Percentiles rank a stretch among this genome's conserved stretches.
Conservation (phyloP, 2,888 invertebrate genomes). For the Carabus problematicus region DNA sequence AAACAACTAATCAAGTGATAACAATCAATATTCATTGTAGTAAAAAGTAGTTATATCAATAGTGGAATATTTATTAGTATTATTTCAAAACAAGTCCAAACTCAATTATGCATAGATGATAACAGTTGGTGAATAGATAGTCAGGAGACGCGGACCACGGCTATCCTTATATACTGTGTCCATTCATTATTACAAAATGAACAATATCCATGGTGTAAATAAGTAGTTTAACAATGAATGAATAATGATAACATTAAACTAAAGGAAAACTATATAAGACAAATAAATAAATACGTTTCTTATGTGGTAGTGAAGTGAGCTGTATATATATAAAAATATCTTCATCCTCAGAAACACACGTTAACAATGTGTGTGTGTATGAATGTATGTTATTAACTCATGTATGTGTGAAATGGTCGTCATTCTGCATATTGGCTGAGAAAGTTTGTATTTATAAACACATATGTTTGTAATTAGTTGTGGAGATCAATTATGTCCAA, state of each 20-base stretch:
- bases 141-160: background rate
- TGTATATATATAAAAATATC: constrained; percentile 24
- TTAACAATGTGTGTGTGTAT: background rate
- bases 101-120: too few relatives aligned
- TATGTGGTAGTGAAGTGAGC: constrained; percentile 12
- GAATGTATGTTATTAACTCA: too few relatives aligned
- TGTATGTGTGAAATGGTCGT: too few relatives aligned
- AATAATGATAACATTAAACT: constrained; percentile 1
- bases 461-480: constrained; percentile 18
- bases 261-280: background rate
- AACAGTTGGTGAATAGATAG: too few relatives aligned
- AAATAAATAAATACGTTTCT: constrained; percentile 5
- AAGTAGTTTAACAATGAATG: constrained; percentile 5
- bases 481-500: constrained; percentile 39
- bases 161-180: background rate
- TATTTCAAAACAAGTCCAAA: too few relatives aligned
- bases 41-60: too few relatives aligned
- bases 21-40: too few relatives aligned
- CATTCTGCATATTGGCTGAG: constrained; percentile 18
- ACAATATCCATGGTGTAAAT: constrained; percentile 13
- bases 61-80: constrained; percentile 11
- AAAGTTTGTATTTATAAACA: constrained; percentile 3
- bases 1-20: constrained; percentile 8
- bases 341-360: constrained; percentile 8
- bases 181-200: constrained; percentile 1